phyloP scores from a whole-genome alignment of 2,797 vertebrate genomes.

The Propithecus perrieri region DNA sequence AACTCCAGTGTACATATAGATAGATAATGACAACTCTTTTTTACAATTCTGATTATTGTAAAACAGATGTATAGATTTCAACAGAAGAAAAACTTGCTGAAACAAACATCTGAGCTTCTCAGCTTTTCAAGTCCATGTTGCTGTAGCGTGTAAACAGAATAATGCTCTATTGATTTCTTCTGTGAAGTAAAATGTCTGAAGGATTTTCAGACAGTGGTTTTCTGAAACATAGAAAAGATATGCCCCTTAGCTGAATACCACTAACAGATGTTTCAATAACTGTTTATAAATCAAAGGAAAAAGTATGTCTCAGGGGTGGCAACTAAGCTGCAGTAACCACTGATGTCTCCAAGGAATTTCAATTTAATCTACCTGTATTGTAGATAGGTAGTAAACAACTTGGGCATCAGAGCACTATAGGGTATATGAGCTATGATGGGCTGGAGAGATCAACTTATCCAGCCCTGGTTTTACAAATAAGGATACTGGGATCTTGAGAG shows the following conservation, averaged over 20 bases:
- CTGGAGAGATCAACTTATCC: background rate
- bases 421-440: background rate
- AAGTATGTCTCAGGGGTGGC: background rate
- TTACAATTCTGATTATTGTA: conserved; percentile 73
- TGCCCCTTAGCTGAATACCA: background rate
- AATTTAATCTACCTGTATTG: background rate
- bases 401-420: background rate
- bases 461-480: background rate
- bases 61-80: conserved; percentile 67
- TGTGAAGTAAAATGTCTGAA: background rate
- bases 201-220: conserved; percentile 5
- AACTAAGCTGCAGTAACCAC: background rate
- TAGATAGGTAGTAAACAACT: background rate
- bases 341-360: background rate
- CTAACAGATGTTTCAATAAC: background rate
- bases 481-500: background rate
- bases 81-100: conserved; percentile 49
- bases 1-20: conserved; percentile 54
- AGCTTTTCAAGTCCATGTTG: background rate
- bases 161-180: background rate
- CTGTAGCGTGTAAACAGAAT: background rate
- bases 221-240: conserved; percentile 14
- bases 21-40: conserved; percentile 67
- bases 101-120: background rate
- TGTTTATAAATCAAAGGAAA: background rate